phyloP scores from a whole-genome alignment of 2,888 invertebrate genomes.

The Cheilosia soror region DNA sequence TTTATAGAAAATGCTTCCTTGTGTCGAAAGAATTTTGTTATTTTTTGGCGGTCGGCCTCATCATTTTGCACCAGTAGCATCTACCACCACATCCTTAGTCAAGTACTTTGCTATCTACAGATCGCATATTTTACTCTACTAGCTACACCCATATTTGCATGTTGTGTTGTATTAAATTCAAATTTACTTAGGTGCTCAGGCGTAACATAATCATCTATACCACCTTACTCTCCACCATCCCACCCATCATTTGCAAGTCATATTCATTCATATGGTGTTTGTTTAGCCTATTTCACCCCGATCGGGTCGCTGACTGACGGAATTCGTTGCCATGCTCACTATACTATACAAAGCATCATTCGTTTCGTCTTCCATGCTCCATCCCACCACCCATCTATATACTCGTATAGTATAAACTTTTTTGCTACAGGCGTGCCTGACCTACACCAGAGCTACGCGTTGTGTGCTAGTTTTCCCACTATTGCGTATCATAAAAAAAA shows the following conservation, averaged over 20 bases:
- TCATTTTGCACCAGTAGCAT: too few species aligned
- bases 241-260: not conserved
- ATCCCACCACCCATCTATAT: not conserved
- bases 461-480: slow-evolving; percentile 65
- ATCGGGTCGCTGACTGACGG: slow-evolving; percentile 56
- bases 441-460: slow-evolving; percentile 64
- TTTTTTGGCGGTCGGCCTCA: too few species aligned
- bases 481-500: slow-evolving; percentile 22
- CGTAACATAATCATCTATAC: slow-evolving; percentile 23
- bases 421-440: slow-evolving; percentile 67
- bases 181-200: slow-evolving; percentile 52
- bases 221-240: not conserved
- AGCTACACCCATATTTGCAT: not conserved
- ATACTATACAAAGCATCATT: slow-evolving; percentile 57
- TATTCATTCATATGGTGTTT: slow-evolving; percentile 34
- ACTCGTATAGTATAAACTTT: slow-evolving; percentile 2
- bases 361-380: slow-evolving; percentile 12
- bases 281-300: slow-evolving; percentile 56
- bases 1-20: not conserved
- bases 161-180: slow-evolving; percentile 9
- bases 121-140: not conserved
- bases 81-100: not conserved
- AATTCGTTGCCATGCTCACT: slow-evolving; percentile 51
- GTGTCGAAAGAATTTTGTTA: too few species aligned
- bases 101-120: not conserved